Conservation (phyloP, 2,888 invertebrate genomes). For the Lumbricus terrestris region DNA sequence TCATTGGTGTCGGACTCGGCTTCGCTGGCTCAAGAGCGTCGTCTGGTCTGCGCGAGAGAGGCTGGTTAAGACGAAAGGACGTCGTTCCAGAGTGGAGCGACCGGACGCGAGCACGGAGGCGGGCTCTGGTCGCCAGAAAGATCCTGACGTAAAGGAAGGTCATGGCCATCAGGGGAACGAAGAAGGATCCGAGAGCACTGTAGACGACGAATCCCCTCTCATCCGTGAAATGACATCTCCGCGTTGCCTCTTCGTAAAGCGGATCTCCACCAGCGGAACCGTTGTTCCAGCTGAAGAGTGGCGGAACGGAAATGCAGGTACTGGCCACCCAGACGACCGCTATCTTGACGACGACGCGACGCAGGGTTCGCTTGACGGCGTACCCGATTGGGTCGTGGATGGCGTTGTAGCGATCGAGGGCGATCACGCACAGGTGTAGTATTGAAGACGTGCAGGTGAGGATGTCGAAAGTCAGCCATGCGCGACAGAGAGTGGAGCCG, state of each 20-base stretch:
- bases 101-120: conserved; percentile 34
- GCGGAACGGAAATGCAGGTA: conserved; percentile 90
- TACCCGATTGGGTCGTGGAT: conserved; percentile 92
- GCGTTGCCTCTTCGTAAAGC: conserved; percentile 41
- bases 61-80: background rate
- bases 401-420: conserved; percentile 81
- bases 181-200: conserved; percentile 89
- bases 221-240: conserved; percentile 68
- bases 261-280: conserved; percentile 26
- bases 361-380: conserved; percentile 74
- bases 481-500: conserved; percentile 80
- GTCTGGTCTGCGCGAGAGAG: background rate
- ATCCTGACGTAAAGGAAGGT: conserved; percentile 93
- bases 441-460: conserved; percentile 94
- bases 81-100: background rate
- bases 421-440: conserved; percentile 90
- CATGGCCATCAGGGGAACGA: conserved; percentile 90
- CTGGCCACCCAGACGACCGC: conserved; percentile 88
- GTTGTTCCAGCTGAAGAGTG: conserved; percentile 61
- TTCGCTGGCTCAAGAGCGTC: background rate
- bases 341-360: conserved; percentile 70
- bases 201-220: conserved; percentile 85
- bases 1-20: background rate
- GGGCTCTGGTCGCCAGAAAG: conserved; percentile 76
- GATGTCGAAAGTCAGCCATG: conserved; percentile 93